Base-by-base conservation (phyloP, 2,113 vertebrate genomes). In the Eublepharis macularius region DNA sequence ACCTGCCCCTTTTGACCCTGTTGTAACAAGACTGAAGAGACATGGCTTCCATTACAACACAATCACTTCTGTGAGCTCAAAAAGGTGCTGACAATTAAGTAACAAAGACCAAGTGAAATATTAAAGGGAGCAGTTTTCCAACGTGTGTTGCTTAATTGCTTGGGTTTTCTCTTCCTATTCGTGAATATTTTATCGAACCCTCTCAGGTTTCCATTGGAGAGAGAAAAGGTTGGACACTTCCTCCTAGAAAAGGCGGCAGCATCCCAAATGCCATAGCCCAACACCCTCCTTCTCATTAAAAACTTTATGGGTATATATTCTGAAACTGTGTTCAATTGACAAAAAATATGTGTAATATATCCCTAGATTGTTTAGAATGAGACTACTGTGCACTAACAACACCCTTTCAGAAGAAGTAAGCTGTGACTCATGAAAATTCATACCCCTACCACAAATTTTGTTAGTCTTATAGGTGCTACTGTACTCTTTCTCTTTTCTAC, bases 51-150 rank as follows among this genome's bases (percentile, higher is more conserved):
- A 12, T 47, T 16, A 91, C 11, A 88, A 89, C 45, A 54, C 66
- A 84, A 89, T 87, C 86, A 26, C 2, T 73, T 12, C 13, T 86
- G 72, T 12, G 54, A 73, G 65, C 80, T 87, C 17, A 51, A 2
- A 74, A 82, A 77, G 45, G 7, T 0, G 36, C 83, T 81, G 65
- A 65, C 83, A 91, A 90, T 0, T 8, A 86, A 79, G 77, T 81
- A 92, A 90, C 93, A 94, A 93, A 93, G 81, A 77, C 65, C 81
- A 90, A 72, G 87, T 94, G 91, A 94, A 94, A 93, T 93, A 92
- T 94, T 93, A 6, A 95, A 74, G 57, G 65, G 51, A 76, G 12
- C 86, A 84, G 88, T 86, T 93, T 86, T 89, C 81, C 89, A 92
- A 93, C 0, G 1, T 85, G 4, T 93, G 91, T 90, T 84, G 79